Conservation (phyloP, 1,140 invertebrate genomes). For the Plutomurus gul region DNA sequence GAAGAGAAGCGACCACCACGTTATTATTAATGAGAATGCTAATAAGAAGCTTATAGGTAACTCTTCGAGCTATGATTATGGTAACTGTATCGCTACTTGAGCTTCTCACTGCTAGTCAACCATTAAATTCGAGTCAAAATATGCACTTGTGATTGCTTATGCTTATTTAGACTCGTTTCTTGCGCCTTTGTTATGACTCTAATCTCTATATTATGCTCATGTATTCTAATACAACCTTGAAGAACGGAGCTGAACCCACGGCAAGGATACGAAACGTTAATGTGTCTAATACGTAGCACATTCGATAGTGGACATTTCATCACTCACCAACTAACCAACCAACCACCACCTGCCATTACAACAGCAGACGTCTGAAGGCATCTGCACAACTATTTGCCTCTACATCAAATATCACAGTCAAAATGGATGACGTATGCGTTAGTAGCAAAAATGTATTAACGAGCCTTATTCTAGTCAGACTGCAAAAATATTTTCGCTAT, state of each 20-base stretch:
- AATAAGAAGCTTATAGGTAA: not conserved
- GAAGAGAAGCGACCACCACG: not conserved
- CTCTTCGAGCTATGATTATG: not conserved
- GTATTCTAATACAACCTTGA: constrained; percentile 15
- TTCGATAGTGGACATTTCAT: too few species aligned
- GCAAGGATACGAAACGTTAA: not conserved
- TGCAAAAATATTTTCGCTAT: too few species aligned
- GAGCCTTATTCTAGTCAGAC: too few species aligned
- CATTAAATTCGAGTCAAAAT: not conserved
- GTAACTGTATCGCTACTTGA: not conserved
- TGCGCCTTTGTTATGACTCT: not conserved
- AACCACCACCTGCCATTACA: too few species aligned
- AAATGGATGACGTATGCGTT: too few species aligned
- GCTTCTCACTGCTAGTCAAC: not conserved
- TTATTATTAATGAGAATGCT: not conserved
- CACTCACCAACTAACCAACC: too few species aligned
- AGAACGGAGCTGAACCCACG: not conserved
- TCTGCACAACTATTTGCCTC: too few species aligned
- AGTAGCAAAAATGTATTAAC: too few species aligned
- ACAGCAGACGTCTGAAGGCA: too few species aligned
- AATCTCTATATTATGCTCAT: not conserved
- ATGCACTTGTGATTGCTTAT: not conserved
- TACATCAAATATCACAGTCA: too few species aligned
- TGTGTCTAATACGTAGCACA: not conserved
- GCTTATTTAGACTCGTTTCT: not conserved